Evolutionary conservation across 2,888 invertebrate species (phyloP), one percentile per base, ranked within the genome.

Genomic region (Patella pellucida): DNA sequence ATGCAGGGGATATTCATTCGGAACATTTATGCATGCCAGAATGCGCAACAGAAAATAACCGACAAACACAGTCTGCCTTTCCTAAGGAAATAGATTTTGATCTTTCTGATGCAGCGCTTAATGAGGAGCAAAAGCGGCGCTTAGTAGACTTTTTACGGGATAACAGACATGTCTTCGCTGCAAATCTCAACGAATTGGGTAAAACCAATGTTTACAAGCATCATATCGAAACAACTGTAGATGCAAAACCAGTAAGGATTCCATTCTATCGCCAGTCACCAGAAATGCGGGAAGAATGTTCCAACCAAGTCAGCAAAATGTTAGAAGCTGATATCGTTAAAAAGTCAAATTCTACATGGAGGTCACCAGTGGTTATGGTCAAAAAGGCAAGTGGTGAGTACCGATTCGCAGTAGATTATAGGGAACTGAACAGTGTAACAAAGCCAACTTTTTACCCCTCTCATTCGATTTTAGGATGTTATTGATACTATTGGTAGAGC

Each of bases 321-420:
- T 71, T 78, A 68, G 41, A 78, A 52, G 16, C 79, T 70, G 76
- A 72, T 14, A 81, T 27, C 3, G 3, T 27, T 27, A 27, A 3
- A 27, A 27, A 27, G 27, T 27, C 27, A 27, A 27, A 27, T 27
- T 27, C 27, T 27, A 41, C 73, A 11, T 83, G 81, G 81, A 69
- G 69, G 50, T 75, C 74, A 51, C 82, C 81, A 11, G 80, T 82
- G 14, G 72, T 81, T 7, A 52, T 82, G 9, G 80, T 78, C 1
- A 74, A 74, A 52, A 79, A 83, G 68, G 76, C 76, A 68, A 71
- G 67, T 19, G 78, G 79, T 9, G 74, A 75, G 2, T 78, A 75
- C 14, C 51, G 83, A 16, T 82, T 83, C 72, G 78, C 78, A 1
- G 68, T 82, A 12, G 80, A 83, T 68, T 83, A 76, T 67, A 23